These are phyloP conservation scores for Leptinotarsa juncta DNA, from an alignment of 2,888 invertebrate genomes.

Conservation along the genomic window DNA sequence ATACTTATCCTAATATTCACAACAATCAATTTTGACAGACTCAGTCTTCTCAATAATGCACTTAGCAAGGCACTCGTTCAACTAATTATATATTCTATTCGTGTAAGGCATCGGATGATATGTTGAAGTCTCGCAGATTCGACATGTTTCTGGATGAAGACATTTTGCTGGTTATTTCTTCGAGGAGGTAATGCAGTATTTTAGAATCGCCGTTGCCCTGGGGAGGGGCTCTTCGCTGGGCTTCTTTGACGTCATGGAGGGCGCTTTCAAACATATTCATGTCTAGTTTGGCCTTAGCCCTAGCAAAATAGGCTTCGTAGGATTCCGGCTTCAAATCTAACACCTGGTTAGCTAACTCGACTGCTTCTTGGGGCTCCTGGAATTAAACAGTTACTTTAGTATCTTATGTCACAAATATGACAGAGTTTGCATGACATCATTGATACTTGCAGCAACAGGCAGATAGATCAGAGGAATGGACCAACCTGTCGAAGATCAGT, in stretches of 20 bases:
- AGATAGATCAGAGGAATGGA: too few species aligned
- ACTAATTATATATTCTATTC: conserved; percentile 50
- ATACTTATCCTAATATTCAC: conserved; percentile 29
- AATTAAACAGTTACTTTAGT: conserved; percentile 40
- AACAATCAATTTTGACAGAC: conserved; percentile 31
- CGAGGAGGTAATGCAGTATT: conserved; percentile 78
- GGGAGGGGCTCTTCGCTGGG: conserved; percentile 78
- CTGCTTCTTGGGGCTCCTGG: conserved; percentile 86
- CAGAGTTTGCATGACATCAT: neutral
- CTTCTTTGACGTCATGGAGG: conserved; percentile 84
- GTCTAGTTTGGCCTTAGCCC: conserved; percentile 88
- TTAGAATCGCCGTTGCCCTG: conserved; percentile 77
- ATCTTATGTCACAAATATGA: neutral
- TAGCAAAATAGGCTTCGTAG: conserved; percentile 92
- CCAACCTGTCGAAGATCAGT: too few species aligned
- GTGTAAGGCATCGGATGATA: conserved; percentile 64
- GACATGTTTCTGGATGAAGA: conserved; percentile 52
- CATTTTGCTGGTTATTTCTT: conserved; percentile 75
- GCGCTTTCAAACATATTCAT: conserved; percentile 79
- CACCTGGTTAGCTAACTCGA: conserved; percentile 89
- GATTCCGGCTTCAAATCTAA: conserved; percentile 86
- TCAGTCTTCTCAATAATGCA: conserved; percentile 32
- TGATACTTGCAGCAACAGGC: too few species aligned
- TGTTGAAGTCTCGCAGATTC: conserved; percentile 59
- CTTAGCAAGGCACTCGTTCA: conserved; percentile 27